These are phyloP conservation scores for Axinella damicornis DNA, from an alignment of 37 sponge, comb jelly and placozoan species.

Conservation along the genomic window DNA sequence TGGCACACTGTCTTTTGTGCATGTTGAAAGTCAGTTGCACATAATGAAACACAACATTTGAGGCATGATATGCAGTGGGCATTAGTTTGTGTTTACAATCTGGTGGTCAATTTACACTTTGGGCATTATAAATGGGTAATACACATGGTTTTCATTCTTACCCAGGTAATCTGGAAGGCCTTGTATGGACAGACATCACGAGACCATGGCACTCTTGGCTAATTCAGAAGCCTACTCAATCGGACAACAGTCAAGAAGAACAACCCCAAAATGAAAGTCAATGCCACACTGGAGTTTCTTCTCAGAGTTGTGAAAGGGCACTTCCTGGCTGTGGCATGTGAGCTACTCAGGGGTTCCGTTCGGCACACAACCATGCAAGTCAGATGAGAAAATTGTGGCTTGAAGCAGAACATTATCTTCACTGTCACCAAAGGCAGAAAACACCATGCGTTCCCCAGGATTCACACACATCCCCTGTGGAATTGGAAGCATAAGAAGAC, in stretches of 20 bases:
- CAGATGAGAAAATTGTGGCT: constrained; percentile 1
- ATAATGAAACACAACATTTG: no score
- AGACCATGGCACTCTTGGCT: constrained; percentile 48
- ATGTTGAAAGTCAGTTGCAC: no score
- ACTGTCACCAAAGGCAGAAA: not conserved
- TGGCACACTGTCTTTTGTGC: constrained; percentile 19
- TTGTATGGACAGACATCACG: constrained; percentile 19
- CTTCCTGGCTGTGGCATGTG: constrained; percentile 43
- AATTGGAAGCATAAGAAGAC: not conserved
- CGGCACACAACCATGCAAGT: constrained; percentile 8
- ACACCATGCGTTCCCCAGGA: not conserved
- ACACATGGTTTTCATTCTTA: no score
- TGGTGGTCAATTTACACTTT: no score
- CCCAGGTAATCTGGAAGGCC: constrained; percentile 45
- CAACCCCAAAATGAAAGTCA: constrained; percentile 20
- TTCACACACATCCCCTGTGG: not conserved
- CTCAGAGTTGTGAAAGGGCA: constrained; percentile 37
- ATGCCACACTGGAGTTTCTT: constrained; percentile 38
- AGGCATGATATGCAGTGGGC: no score
- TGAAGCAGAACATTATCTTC: not conserved
- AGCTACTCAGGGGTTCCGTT: not conserved
- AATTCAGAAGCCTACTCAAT: constrained; percentile 34
- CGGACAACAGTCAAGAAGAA: constrained; percentile 18
- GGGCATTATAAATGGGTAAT: no score
- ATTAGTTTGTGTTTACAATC: no score